Evolutionary conservation across 2,797 vertebrate species (phyloP), one percentile per base, ranked within the genome.

Genomic region (Cottoperca gobio): DNA sequence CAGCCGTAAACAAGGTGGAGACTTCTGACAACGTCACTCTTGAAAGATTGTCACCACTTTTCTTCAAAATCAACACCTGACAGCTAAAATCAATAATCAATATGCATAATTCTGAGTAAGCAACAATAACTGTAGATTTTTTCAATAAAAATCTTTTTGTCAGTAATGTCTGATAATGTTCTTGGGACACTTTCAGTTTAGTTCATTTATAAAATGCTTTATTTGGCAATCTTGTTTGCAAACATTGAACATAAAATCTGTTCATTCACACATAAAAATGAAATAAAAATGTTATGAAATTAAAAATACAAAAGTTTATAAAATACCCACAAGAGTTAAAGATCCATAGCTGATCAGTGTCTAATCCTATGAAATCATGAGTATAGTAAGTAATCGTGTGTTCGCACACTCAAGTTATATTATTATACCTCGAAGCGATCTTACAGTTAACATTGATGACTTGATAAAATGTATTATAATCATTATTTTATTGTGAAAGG

Each of bases 71-170:
- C 81, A 35, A 5, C 35, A 0, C 16, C 4, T 86, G 87, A 89
- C 85, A 88, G 73, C 66, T 55, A 5, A 64, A 89, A 89, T 87
- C 83, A 78, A 82, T 83, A 86, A 89, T 86, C 87, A 77, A 86
- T 86, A 79, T 42, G 84, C 79, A 26, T 61, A 39, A 2, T 61
- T 78, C 16, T 53, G 49, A 76, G 39, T 24, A 76, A 33, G 40
- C 64, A 72, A 0, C 60, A 70, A 0, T 1, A 24, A 37, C 19
- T 14, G 21, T 21, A 2, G 48, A 3, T 40, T 62, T 53, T 24
- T 58, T 14, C 54, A 66, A 72, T 43, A 43, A 58, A 43, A 53
- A 7, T 6, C 35, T 12, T 54, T 33, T 33, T 59, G 53, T 78
- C 55, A 55, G 42, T 3, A 21, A 52, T 42, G 43, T 78, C 60